Conservation (phyloP, 2,888 invertebrate species). For the Spialia ferax region DNA sequence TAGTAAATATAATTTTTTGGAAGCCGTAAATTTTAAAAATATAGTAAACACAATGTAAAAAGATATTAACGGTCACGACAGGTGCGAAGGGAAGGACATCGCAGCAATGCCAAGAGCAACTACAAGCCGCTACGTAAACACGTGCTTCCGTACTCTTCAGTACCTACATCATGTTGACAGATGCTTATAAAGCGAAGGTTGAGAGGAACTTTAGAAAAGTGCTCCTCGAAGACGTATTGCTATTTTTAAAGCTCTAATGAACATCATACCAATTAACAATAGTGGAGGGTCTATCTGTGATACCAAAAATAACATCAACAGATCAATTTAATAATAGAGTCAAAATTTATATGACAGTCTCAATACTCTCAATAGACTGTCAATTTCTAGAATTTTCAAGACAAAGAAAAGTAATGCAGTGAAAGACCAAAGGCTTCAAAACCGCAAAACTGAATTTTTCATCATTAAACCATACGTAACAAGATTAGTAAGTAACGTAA, state of each 20-base stretch:
- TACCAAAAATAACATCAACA: too few relatives aligned
- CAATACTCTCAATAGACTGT: too few relatives aligned
- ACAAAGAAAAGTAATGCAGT: too few relatives aligned
- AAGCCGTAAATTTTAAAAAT: neutral
- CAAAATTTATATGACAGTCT: too few relatives aligned
- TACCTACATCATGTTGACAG: slow-evolving; percentile 29
- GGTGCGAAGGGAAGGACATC: slow-evolving; percentile 36
- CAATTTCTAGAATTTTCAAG: too few relatives aligned
- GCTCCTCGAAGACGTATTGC: neutral
- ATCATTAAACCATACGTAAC: too few relatives aligned
- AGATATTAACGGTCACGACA: slow-evolving; percentile 40
- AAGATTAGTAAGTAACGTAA: too few relatives aligned
- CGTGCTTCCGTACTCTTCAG: slow-evolving; percentile 14
- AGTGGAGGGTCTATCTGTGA: too few relatives aligned
- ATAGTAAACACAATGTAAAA: neutral
- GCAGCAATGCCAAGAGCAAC: slow-evolving; percentile 42
- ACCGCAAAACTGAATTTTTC: too few relatives aligned
- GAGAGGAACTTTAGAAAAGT: slow-evolving; percentile 3
- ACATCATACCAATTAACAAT: too few relatives aligned
- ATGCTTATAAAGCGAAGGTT: slow-evolving; percentile 27
- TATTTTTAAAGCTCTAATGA: neutral
- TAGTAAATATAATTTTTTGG: neutral
- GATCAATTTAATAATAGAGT: too few relatives aligned
- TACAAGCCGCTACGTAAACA: slow-evolving; percentile 19
- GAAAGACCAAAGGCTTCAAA: too few relatives aligned